Percentiles rank a stretch among this genome's conserved stretches.
phyloP scores from a whole-genome alignment of 2,797 vertebrate genomes.

The Amniataba percoides region DNA sequence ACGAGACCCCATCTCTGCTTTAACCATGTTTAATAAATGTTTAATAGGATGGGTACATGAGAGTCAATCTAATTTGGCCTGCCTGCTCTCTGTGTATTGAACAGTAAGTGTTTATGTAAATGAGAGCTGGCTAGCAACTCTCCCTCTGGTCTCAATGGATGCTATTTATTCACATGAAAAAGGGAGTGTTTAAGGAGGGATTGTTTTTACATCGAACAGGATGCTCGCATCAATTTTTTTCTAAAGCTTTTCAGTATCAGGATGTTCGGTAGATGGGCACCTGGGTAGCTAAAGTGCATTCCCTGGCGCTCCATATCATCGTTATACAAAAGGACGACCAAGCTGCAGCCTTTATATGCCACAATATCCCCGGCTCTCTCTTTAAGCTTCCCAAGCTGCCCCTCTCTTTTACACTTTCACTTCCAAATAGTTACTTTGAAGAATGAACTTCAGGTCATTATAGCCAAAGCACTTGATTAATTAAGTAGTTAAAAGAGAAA shows the following conservation, averaged over 20 bases:
- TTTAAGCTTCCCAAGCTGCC: constrained; percentile 43
- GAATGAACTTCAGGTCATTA: constrained; percentile 63
- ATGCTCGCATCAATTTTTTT: constrained; percentile 31
- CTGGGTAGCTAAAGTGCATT: constrained; percentile 5
- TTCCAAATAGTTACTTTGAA: constrained; percentile 69
- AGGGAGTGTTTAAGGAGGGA: constrained; percentile 32
- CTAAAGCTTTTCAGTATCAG: constrained; percentile 1
- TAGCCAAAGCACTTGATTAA: constrained; percentile 72
- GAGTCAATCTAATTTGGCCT: constrained; percentile 70
- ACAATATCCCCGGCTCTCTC: constrained; percentile 21
- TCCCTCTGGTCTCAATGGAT: constrained; percentile 54
- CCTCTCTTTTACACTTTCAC: constrained; percentile 34
- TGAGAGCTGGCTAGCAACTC: constrained; percentile 48
- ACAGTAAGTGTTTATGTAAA: constrained; percentile 79
- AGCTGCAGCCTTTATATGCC: constrained; percentile 37
- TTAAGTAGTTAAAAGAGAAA: constrained; percentile 70
- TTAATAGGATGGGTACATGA: constrained; percentile 70
- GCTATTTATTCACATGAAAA: constrained; percentile 55
- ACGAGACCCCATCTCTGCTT: constrained; percentile 48
- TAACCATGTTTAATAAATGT: constrained; percentile 76
- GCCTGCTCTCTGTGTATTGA: constrained; percentile 55
- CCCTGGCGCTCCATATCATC: constrained; percentile 18
- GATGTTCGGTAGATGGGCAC: constrained; percentile 5
- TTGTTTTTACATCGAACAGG: constrained; percentile 58
- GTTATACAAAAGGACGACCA: constrained; percentile 22